Percentiles rank a stretch among this genome's conserved stretches.
These are phyloP conservation scores for Myiotriccus ornatus DNA, from an alignment of 2,797 vertebrate species.

Conservation along the genomic window DNA sequence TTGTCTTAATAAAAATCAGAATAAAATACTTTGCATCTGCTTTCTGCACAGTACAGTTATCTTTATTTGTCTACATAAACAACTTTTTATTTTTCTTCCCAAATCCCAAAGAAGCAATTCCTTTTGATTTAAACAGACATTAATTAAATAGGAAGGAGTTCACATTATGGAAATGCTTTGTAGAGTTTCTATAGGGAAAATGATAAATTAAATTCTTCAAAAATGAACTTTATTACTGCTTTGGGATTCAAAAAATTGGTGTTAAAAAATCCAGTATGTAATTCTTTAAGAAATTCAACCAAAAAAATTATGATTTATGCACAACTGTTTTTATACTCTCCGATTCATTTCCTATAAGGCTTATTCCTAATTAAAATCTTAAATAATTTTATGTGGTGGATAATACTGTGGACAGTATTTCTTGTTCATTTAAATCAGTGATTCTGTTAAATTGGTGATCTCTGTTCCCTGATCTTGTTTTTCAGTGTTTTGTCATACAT, in stretches of 20 bases:
- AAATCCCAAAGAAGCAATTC: background rate
- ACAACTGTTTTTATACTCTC: background rate
- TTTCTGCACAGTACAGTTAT: background rate
- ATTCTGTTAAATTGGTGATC: background rate
- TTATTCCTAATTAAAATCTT: background rate
- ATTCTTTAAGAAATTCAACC: background rate
- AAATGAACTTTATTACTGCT: background rate
- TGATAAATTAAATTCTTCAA: background rate
- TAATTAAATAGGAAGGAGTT: background rate
- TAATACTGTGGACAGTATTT: background rate
- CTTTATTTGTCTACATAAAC: background rate
- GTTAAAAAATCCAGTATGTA: background rate
- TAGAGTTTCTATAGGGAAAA: background rate
- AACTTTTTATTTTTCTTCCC: background rate
- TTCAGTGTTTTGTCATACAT: background rate
- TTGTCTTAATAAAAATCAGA: background rate
- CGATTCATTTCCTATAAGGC: background rate
- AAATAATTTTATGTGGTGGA: background rate
- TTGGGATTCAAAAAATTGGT: background rate
- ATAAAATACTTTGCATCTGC: background rate
- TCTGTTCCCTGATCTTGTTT: background rate
- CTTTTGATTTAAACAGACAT: background rate
- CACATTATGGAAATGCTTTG: background rate
- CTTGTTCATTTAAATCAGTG: background rate
- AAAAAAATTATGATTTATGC: background rate